Base-by-base conservation (phyloP, 2,113 vertebrate genomes). In the Ictalurus punctatus region DNA sequence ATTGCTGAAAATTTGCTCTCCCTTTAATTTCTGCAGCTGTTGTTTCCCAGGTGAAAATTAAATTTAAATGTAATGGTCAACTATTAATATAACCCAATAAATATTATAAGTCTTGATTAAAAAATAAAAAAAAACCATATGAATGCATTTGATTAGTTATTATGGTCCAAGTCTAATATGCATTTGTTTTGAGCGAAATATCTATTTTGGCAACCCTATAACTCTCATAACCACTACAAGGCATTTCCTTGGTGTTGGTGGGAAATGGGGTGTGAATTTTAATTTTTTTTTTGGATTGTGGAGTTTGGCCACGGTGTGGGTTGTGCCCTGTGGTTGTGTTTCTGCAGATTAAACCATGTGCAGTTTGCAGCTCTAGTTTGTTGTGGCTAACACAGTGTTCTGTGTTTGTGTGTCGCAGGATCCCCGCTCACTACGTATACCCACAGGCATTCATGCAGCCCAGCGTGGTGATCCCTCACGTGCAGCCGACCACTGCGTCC, bases 131-230 rank as follows among this genome's bases (percentile, higher is more conserved):
- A 34, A 6, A 71, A 6, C 3, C 3, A 3, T 19, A 44, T 2
- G 40, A 48, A 52, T 27, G 74, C 19, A 58, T 19, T 87, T 81
- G n/a, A 2, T 69, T 67, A 30, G 16, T 65, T 52, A 1, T 34
- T 52, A 69, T 85, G 17, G 12, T 87, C 27, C 61, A 71, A 54
- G 19, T 71, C 61, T 52, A 52, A 21, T 63, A 58, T 12, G 7
- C 19, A 10, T 34, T 69, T 8, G 65, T 44, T 40, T 61, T 48
- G 44, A 65, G 78, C 73, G 73, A 92, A 63, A 92, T 90, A 89
- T 94, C 95, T 98, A 97, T 99, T 97, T 96, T 98, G 97, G 97
- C 97, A 99, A 97, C 98, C 97, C 97, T 98, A 97, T 96, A 93
- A 95, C 95, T 95, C 96, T 97, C 97, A 97, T 97, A 96, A 96